These are phyloP conservation scores for Tupiocoris notatus DNA, from an alignment of 2,888 invertebrate genomes.

Conservation along the genomic window DNA sequence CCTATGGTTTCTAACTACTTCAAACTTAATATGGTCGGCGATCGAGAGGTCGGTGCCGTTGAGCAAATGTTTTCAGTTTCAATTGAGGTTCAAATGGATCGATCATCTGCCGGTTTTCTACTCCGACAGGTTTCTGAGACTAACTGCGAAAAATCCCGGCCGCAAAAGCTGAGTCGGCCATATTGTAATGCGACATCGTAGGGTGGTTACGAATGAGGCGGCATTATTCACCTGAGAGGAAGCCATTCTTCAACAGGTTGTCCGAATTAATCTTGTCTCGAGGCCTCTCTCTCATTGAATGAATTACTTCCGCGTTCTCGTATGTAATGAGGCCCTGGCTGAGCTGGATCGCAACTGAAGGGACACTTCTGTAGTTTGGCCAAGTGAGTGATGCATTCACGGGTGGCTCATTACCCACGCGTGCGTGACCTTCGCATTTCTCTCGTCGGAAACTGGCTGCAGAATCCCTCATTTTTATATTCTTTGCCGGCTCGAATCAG, in stretches of 20 bases:
- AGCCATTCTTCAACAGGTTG: constrained; percentile 43
- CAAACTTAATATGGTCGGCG: no score
- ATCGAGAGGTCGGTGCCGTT: no score
- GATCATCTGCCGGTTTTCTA: no score
- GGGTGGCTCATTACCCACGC: constrained; percentile 36
- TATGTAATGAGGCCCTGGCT: constrained; percentile 29
- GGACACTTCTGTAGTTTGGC: constrained; percentile 1
- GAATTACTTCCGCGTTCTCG: constrained; percentile 37
- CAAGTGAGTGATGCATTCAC: constrained; percentile 20
- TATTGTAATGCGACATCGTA: constrained; percentile 34
- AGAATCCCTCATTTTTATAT: background rate
- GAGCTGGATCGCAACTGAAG: background rate
- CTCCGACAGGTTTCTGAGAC: background rate
- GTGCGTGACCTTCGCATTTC: no score
- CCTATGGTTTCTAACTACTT: no score
- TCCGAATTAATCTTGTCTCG: constrained; percentile 41
- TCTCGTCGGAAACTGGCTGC: no score
- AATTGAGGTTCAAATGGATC: no score
- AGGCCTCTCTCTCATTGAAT: constrained; percentile 30
- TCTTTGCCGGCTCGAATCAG: background rate
- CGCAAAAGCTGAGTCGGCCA: constrained; percentile 11
- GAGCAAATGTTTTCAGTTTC: no score
- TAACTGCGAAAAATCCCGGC: background rate
- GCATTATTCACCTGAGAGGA: constrained; percentile 38
- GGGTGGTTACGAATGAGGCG: constrained; percentile 27